Base-by-base conservation (phyloP, 2,888 invertebrate species). In the Chouioia cunea region DNA sequence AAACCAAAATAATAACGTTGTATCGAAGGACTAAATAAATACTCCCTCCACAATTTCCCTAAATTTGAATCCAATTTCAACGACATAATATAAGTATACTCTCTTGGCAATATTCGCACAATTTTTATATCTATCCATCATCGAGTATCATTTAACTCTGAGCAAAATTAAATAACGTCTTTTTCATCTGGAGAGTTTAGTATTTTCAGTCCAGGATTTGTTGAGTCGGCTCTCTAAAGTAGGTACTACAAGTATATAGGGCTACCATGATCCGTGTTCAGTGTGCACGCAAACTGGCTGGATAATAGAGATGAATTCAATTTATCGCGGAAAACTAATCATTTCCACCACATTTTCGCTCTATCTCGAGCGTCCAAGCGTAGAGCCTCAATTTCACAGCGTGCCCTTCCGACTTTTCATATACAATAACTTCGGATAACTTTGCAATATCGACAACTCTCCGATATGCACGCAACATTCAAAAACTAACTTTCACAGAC, bases 221-320 rank as follows among this genome's bases (percentile, higher is more conserved):
- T 57, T 62, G 23, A 65, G 62, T 66, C 57, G 65, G 22, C 52
- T 20, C 23, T 27, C 23, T 44, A 54, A 54, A 65, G 65, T 27
- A 27, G 10, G 20, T 20, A 54, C 27, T 48, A 53, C 15, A n/a
- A 20, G 20, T 22, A 6, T 20, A 36, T 10, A 44, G 47, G 48
- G 59, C 54, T 59, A 70, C 59, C 70, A 20, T n/a, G 64, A 70
- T 64, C 47, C 36, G 46, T 53, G 60, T 70, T 70, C 65, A 65
- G 27, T 70, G 65, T 59, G 43, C 70, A 65, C 54, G 62, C 60
- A 66, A 65, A 63, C 63, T 57, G 58, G 58, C 27, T 64, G 66
- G 71, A 68, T 68, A 65, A 72, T 72, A 60, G 59, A 68, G 60
- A 68, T 68, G 68, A 64, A 72, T 72, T 68, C 65, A 72, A 68